Evolutionary conservation across 1,140 invertebrate genomes (phyloP).

Genomic region (Leptinotarsa texana): DNA sequence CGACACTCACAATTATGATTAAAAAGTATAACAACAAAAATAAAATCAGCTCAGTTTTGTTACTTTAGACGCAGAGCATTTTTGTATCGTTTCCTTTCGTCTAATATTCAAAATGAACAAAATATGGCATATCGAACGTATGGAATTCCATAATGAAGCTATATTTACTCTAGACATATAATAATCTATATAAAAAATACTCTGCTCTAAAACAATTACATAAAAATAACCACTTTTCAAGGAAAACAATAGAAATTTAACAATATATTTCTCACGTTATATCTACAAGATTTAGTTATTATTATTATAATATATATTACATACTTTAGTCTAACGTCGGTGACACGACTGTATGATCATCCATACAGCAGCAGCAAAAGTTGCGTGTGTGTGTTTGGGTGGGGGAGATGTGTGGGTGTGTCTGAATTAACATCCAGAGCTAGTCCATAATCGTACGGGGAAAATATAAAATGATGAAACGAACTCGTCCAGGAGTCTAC

Average conservation of each 20-base stretch:
- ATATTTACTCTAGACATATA: constrained; percentile 25
- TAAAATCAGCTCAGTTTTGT: constrained; percentile 38
- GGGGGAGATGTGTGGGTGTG: background rate
- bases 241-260: constrained; percentile 52
- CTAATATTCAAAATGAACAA: constrained; percentile 20
- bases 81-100: constrained; percentile 19
- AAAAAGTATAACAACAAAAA: constrained; percentile 39
- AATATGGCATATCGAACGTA: constrained; percentile 27
- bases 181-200: constrained; percentile 31
- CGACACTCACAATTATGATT: constrained; percentile 40
- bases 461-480: background rate
- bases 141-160: constrained; percentile 18
- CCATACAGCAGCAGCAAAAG: constrained; percentile 22
- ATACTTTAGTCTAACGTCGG: constrained; percentile 48
- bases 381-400: constrained; percentile 3
- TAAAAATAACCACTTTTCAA: constrained; percentile 40
- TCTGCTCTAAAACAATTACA: constrained; percentile 33
- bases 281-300: constrained; percentile 53
- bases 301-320: constrained; percentile 48
- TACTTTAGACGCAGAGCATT: constrained; percentile 34
- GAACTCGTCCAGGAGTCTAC: background rate
- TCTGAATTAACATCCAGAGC: constrained; percentile 39
- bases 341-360: constrained; percentile 23
- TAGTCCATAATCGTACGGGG: constrained; percentile 16
- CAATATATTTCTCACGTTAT: constrained; percentile 52